Evolutionary conservation across 2,113 vertebrate species (phyloP).

Genomic region (Gobiocypris rarus): DNA sequence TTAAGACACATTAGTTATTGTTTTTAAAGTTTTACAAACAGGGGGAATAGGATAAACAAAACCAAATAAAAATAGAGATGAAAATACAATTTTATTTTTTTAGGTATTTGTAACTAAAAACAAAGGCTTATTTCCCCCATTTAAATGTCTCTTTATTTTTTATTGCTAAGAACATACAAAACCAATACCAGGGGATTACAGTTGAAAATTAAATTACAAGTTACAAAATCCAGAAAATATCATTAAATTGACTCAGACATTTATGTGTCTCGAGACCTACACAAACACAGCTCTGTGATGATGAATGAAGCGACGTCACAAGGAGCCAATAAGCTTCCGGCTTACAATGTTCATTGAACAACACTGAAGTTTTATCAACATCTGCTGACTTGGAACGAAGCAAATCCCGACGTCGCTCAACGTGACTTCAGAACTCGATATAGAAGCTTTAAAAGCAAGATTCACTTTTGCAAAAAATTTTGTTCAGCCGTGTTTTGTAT

Average conservation of each 20-base stretch:
- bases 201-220: too few relatives aligned
- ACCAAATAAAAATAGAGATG: too few relatives aligned
- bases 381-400: conserved; percentile 37
- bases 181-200: too few relatives aligned
- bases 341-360: not conserved
- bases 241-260: too few relatives aligned
- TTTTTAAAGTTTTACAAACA: too few relatives aligned
- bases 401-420: not conserved
- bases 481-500: not conserved
- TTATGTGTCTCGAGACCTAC: not conserved
- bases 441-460: not conserved
- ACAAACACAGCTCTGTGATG: not conserved
- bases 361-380: conserved; percentile 12
- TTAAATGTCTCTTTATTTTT: too few relatives aligned
- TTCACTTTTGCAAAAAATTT: not conserved
- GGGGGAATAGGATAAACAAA: too few relatives aligned
- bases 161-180: too few relatives aligned
- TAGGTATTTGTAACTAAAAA: too few relatives aligned
- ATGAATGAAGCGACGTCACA: conserved; percentile 34
- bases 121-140: too few relatives aligned
- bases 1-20: not conserved
- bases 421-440: not conserved
- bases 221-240: too few relatives aligned
- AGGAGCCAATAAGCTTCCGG: conserved; percentile 11
- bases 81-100: too few relatives aligned